Base-by-base conservation (phyloP, 2,113 vertebrate species). In the Tragulus kanchil region DNA sequence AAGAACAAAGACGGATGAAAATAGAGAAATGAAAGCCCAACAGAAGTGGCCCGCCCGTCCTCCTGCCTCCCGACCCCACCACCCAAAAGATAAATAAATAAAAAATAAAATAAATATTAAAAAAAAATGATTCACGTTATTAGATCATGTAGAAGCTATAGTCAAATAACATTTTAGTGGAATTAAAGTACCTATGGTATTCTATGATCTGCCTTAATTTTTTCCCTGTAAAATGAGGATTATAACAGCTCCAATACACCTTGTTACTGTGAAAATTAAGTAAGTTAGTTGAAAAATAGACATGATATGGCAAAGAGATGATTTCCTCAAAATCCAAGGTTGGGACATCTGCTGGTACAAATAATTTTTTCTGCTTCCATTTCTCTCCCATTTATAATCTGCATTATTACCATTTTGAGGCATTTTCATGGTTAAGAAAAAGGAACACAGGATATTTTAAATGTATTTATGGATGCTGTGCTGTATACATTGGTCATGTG, bases 251-350 rank as follows among this genome's bases (percentile, higher is more conserved):
- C 59, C 11, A 85, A 50, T 8, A 23, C 26, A 48, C 67, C 5
- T 79, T 91, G 56, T 71, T 91, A 50, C 4, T 92, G 78, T 69
- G 64, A 79, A 89, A 91, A 75, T 77, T 86, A 67, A 83, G 42
- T 50, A 26, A 82, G 50, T 50, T 56, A 85, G 77, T 16, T 77
- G 23, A 95, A 69, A 28, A 77, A 50, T 65, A 89, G 58, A 67
- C 85, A n/a, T 59, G 28, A 78, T 25, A 17, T 61, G 10, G 56
- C 54, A 19, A 25, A 78, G 25, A 73, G 62, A 84, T 9, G 31
- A 14, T 54, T 56, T 92, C 59, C 52, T 48, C 19, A 45, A 96
- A 69, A 71, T 62, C 8, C 25, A 65, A 73, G 6, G 21, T 28
- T 85, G 85, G 23, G 31, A 92, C 6, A 56, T 59, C 64, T 0